These are phyloP conservation scores for Rotaria socialis DNA, from an alignment of 2,888 invertebrate genomes.

Conservation along the genomic window DNA sequence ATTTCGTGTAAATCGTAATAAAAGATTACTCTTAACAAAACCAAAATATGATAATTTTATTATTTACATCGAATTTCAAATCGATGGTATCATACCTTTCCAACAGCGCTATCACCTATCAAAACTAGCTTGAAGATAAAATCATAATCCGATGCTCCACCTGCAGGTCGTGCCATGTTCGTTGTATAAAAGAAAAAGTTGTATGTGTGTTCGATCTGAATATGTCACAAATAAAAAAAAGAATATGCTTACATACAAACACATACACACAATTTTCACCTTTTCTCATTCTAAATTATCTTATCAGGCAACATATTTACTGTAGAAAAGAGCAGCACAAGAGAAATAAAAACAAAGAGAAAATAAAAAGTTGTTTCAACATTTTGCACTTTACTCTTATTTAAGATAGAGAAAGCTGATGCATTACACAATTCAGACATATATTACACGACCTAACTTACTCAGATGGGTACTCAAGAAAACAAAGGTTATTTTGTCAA, in stretches of 20 bases:
- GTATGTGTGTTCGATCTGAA: neutral
- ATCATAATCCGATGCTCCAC: neutral
- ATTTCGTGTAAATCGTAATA: constrained; percentile 32
- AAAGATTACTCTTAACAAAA: constrained; percentile 9
- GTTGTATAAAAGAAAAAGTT: neutral
- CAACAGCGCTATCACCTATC: constrained; percentile 23
- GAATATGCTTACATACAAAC: neutral
- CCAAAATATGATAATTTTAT: neutral
- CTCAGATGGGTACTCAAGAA: no score
- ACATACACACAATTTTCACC: neutral
- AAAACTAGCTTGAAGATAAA: constrained; percentile 15
- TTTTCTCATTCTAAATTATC: neutral
- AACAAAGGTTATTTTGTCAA: no score
- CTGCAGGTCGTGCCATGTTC: neutral
- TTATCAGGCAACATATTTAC: neutral
- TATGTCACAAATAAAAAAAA: neutral
- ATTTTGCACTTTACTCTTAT: neutral
- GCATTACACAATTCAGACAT: no score
- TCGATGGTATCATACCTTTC: neutral
- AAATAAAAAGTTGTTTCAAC: neutral
- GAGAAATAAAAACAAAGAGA: neutral
- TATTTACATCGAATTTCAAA: neutral
- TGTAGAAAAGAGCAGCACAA: neutral
- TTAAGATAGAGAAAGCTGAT: neutral
- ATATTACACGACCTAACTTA: no score